Evolutionary conservation across 2,113 vertebrate species (phyloP), one percentile per base, ranked within the genome.

Genomic region (Gymnogyps californianus): DNA sequence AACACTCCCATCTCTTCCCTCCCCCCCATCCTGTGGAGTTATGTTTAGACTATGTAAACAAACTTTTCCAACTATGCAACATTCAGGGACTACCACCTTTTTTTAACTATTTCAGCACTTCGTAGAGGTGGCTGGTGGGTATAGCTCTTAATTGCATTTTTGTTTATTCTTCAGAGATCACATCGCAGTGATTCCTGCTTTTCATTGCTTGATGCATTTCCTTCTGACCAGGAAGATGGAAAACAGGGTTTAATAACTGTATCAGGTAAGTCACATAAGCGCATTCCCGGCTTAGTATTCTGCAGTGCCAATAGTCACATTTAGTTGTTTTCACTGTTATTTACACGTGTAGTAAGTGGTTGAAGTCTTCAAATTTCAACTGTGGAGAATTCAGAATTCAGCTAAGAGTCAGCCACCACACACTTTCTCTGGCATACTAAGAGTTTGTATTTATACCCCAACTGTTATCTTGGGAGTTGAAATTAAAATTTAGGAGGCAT

Each of bases 41-140:
- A 84, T 17, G 81, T 61, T 98, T 93, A 44, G 3, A 75, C 69
- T 75, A 40, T 57, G 78, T 82, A 91, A 97, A 88, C 16, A 10
- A 95, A 92, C 65, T 79, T 89, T 80, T 70, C 64, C 85, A 95
- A 77, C 88, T 93, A 83, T 40, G 94, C 82, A 92, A 89, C 75
- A 67, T 77, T 89, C 94, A 85, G 83, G 74, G 46, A 76, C 80
- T 86, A 86, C 38, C 78, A 78, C 31, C 16, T 58, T 89, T 74
- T 65, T 16, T 44, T 4, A 71, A 70, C 17, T 51, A 44, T 44
- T 80, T 67, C 52, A 91, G 61, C 49, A 46, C 54, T 61, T 92
- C 6, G 8, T 24, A 69, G 40, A 65, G 44, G 58, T 91, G 85
- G 74, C n/a, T 16, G 3, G 64, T 58, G 32, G 46, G 46, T 66